Evolutionary conservation across 2,113 vertebrate species (phyloP), one percentile per base, ranked within the genome.

Genomic region (Hylia prasina): DNA sequence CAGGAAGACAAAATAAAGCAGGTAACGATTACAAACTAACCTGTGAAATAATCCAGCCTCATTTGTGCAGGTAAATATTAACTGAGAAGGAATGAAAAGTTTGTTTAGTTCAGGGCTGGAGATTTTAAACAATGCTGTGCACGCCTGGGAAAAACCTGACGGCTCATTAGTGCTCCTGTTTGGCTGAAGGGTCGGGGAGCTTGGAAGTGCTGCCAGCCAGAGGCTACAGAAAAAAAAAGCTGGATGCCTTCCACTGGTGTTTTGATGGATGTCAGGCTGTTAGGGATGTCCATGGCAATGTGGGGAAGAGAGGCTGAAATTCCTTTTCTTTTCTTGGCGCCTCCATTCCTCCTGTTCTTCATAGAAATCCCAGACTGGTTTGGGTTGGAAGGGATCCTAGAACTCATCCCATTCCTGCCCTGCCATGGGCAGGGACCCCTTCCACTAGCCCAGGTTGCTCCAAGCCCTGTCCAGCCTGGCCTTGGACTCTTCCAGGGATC

Each of bases 61-160:
- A 31, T 48, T 75, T 45, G 20, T 33, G 57, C 2, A 1, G 63
- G 70, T 79, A 94, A 95, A 85, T 60, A 90, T 64, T 94, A 85
- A 84, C 84, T 54, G 51, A 90, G 75, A 53, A 91, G 82, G 90
- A 90, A 90, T 6, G 35, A 68, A 22, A 60, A 28, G 85, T 95
- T 93, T 89, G 82, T 82, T 95, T 72, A 79, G 78, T 90, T 96
- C 73, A 56, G 78, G 66, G n/a, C 1, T 90, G 50, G 45, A 90
- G 66, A 19, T 6, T 57, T 68, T 64, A 87, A 89, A 95, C 94
- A 97, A 94, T 95, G 81, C 76, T 81, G 21, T n/a, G 51, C 44
- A 30, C 1, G 10, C 61, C 78, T 33, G 39, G 63, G 65, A 58
- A 86, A 61, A 89, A 10, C 28, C 42, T 5, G 30, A 39, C 2